phyloP scores from a whole-genome alignment of 2,797 vertebrate genomes.

The Hydrocynus forskahlii region DNA sequence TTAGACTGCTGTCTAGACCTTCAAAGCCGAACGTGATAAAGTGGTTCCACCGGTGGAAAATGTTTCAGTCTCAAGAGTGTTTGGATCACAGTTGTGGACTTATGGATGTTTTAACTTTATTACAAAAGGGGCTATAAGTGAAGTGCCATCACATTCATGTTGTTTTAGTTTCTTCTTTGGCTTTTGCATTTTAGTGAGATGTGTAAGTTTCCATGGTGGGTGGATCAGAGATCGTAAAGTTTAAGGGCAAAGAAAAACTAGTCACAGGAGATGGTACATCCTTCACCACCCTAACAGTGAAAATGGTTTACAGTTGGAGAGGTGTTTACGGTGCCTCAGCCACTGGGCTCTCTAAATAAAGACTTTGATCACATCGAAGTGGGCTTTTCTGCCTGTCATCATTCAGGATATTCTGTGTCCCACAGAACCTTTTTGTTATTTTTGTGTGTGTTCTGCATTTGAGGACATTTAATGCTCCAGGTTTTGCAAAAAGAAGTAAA shows the following conservation, averaged over 20 bases:
- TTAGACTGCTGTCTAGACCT: background rate
- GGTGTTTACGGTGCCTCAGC: conserved; percentile 19
- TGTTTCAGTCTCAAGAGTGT: background rate
- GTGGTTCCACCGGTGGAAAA: background rate
- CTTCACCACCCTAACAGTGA: conserved; percentile 39
- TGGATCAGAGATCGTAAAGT: background rate
- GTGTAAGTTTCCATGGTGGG: background rate
- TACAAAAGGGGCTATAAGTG: background rate
- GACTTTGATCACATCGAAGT: conserved; percentile 15
- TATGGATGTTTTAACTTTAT: background rate
- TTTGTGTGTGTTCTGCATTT: background rate
- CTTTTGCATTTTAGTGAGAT: background rate
- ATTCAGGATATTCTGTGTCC: background rate
- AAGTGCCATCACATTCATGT: background rate
- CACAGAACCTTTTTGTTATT: background rate
- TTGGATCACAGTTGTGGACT: no score
- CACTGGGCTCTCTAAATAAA: conserved; percentile 4
- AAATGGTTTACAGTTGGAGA: conserved; percentile 38
- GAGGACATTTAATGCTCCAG: background rate
- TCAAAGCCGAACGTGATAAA: background rate
- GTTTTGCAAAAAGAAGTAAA: background rate
- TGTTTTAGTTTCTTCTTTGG: background rate
- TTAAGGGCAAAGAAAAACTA: conserved; percentile 15
- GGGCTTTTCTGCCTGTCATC: conserved; percentile 14
- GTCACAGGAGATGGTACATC: conserved; percentile 37